Conservation (phyloP, 1,140 invertebrate genomes). For the Ephestia elutella region DNA sequence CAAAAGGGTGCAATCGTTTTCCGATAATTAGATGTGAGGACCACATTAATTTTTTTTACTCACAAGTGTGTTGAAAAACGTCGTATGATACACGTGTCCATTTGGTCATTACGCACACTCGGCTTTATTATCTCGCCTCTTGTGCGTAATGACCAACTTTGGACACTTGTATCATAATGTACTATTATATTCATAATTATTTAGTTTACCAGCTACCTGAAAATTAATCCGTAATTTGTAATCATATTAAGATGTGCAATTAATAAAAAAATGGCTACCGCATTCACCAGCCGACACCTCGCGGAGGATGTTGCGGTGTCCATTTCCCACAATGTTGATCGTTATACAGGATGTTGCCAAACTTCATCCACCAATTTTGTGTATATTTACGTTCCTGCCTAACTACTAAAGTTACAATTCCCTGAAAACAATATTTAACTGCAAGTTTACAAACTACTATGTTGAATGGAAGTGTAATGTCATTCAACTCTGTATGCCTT, state of each 20-base stretch:
- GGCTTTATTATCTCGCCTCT: too few relatives aligned
- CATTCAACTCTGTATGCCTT: not conserved
- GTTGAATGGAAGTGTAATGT: not conserved
- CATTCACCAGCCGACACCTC: conserved; percentile 14
- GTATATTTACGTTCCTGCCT: conserved; percentile 32
- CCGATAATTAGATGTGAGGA: too few relatives aligned
- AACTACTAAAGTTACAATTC: conserved; percentile 39
- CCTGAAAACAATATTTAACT: conserved; percentile 39
- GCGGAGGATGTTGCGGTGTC: conserved; percentile 63
- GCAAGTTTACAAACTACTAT: conserved; percentile 26
- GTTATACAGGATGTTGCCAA: conserved; percentile 62
- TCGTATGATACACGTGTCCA: too few relatives aligned
- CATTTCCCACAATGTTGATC: conserved; percentile 54
- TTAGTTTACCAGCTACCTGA: too few relatives aligned
- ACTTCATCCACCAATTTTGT: conserved; percentile 33
- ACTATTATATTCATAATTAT: too few relatives aligned
- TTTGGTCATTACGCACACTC: too few relatives aligned
- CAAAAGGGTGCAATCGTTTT: too few relatives aligned
- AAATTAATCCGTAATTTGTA: too few relatives aligned
- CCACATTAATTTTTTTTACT: too few relatives aligned
- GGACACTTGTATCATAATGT: too few relatives aligned
- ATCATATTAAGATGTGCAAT: not conserved
- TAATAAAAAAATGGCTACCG: not conserved
- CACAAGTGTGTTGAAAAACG: too few relatives aligned
- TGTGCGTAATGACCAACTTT: too few relatives aligned